These are phyloP conservation scores for Trichogramma evanescens DNA, from an alignment of 2,888 invertebrate species.

Conservation along the genomic window DNA sequence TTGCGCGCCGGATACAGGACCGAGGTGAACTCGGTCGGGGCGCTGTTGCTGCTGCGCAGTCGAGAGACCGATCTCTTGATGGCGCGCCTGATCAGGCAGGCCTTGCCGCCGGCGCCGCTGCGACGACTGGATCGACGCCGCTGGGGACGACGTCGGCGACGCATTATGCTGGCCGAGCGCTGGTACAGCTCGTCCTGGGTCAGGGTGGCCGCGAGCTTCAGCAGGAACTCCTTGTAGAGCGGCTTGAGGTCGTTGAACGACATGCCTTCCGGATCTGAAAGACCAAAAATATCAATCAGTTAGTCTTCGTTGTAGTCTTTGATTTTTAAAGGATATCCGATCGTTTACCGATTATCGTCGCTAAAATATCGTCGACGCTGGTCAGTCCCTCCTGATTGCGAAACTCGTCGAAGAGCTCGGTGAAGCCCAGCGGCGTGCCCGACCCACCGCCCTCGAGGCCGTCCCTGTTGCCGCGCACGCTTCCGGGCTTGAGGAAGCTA, in stretches of 20 bases:
- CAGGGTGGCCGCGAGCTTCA: slow-evolving; percentile 79
- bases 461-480: slow-evolving; percentile 70
- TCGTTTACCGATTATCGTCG: slow-evolving; percentile 63
- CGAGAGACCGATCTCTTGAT: slow-evolving; percentile 44
- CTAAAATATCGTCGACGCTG: slow-evolving; percentile 80
- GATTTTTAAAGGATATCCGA: background rate
- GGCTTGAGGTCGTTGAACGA: slow-evolving; percentile 88
- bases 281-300: background rate
- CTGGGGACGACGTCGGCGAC: slow-evolving; percentile 50
- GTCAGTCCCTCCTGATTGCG: slow-evolving; percentile 81
- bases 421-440: slow-evolving; percentile 78
- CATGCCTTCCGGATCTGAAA: slow-evolving; percentile 77
- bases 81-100: slow-evolving; percentile 41
- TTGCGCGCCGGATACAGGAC: slow-evolving; percentile 45
- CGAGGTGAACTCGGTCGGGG: slow-evolving; percentile 47
- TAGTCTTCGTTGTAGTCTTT: background rate
- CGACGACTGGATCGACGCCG: slow-evolving; percentile 35
- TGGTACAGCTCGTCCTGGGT: slow-evolving; percentile 90
- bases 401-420: slow-evolving; percentile 80
- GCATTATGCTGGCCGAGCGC: slow-evolving; percentile 83
- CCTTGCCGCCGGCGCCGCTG: slow-evolving; percentile 24
- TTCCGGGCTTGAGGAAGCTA: slow-evolving; percentile 77
- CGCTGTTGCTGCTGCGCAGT: slow-evolving; percentile 36
- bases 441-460: slow-evolving; percentile 55
- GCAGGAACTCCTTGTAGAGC: slow-evolving; percentile 81